Evolutionary conservation across 1,140 invertebrate genomes (phyloP), one percentile per base, ranked within the genome.

Genomic region (Tetranychus cinnabarinus): DNA sequence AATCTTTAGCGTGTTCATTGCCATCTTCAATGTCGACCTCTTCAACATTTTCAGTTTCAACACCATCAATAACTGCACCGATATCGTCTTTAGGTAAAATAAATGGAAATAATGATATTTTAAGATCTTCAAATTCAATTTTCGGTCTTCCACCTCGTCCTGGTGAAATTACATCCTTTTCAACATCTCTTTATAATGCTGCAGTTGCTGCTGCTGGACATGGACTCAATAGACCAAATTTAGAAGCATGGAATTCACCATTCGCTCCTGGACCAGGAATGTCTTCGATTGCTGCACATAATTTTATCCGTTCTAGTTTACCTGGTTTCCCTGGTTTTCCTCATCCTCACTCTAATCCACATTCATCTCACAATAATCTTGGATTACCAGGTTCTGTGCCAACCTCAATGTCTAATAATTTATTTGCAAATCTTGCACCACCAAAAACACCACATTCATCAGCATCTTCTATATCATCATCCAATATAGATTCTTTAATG

Each of bases 101-200:
- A 31, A 54, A 15, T 34, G 39, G 39, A 42, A 23, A 54, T 10
- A 42, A 10, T 15, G 66, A 69, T 76, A 68, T 71, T 67, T 67
- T 72, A 56, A 61, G 69, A 57, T 67, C 67, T 61, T 78, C 80
- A 3, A 79, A 80, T 67, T 81, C 83, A 69, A 75, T 81, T 8
- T 69, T 79, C 64, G 69, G 78, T 37, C 76, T 76, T 57, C 70
- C 78, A 62, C 69, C 72, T 52, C 71, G 76, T 34, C 74, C 77
- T 56, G 74, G 79, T 50, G 69, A 71, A n/a, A 62, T 75, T 63
- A 57, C 60, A n/a, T 45, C 67, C 12, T 69, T 73, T 68, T 71
- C 73, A 69, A 73, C 66, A 64, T 73, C 69, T 69, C 68, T 73
- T 47, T 39, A 71, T 15, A 71, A 64, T 64, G 57, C 56, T 46